Evolutionary conservation across 2,888 invertebrate genomes (phyloP).

Genomic region (Caenorhabditis wallacei): DNA sequence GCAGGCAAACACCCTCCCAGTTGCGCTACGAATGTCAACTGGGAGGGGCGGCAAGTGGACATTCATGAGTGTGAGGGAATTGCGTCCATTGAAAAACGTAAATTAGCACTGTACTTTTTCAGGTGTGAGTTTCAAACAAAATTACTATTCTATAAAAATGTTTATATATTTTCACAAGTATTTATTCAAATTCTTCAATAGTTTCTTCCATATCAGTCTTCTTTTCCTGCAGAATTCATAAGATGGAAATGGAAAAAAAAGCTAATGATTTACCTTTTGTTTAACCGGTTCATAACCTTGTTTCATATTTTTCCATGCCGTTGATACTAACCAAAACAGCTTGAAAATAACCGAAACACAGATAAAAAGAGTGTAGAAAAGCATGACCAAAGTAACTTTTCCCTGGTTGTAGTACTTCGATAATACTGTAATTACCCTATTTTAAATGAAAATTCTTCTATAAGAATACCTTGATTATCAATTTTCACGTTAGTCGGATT

Average conservation of each 20-base stretch:
- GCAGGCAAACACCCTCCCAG: slow-evolving; percentile 19
- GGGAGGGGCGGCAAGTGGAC: not conserved
- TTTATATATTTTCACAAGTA: too few species aligned
- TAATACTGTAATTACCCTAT: not conserved
- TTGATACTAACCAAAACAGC: slow-evolving; percentile 22
- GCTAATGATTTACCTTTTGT: not conserved
- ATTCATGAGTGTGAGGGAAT: not conserved
- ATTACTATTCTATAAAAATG: too few species aligned
- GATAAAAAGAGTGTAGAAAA: slow-evolving; percentile 43
- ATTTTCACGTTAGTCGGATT: not conserved
- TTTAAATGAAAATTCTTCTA: not conserved
- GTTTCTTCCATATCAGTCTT: slow-evolving; percentile 4
- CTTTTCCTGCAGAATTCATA: not conserved
- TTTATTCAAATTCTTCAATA: slow-evolving; percentile 23
- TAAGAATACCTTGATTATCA: not conserved
- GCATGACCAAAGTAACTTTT: slow-evolving; percentile 13
- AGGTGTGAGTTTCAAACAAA: too few species aligned
- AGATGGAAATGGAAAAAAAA: not conserved
- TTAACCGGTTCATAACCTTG: slow-evolving; percentile 18
- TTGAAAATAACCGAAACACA: slow-evolving; percentile 34
- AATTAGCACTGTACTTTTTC: too few species aligned
- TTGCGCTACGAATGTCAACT: slow-evolving; percentile 45
- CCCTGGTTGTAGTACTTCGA: not conserved
- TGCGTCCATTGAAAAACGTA: too few species aligned
- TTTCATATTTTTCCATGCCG: slow-evolving; percentile 1